Base-by-base conservation (phyloP, 2,797 vertebrate species). In the Sebastes steindachneri region DNA sequence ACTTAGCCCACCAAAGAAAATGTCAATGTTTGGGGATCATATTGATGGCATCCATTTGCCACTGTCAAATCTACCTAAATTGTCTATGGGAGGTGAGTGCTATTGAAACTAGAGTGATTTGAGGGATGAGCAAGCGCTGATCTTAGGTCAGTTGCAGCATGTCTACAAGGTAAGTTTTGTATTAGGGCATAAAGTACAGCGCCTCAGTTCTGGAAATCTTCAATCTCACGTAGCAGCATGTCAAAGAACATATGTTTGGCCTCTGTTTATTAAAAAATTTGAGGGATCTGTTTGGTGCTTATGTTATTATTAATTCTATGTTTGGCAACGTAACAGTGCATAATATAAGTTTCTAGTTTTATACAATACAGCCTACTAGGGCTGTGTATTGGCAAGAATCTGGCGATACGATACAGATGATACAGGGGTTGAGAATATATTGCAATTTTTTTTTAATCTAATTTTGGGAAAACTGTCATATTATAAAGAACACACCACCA, bases 21-120 rank as follows among this genome's bases (percentile, higher is more conserved):
- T 89, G 90, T 92, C 93, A 92, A 82, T 92, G 90, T 92, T 92
- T 92, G 89, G 89, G 26, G 90, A 82, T 91, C 86, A 75, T 88
- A 91, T 90, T 92, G 91, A 93, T 91, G 90, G 90, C 89, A 89
- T 83, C 90, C 88, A 92, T 94, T 95, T 93, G 89, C 93, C 88
- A 87, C 85, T 91, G 92, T 94, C 93, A 93, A 67, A 93, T 93
- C 86, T 85, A 75, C 68, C 85, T 78, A 80, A 79, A 81, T 64
- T 84, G 88, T 91, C 80, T 63, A 87, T 67, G 54, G 83, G 79
- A 84, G 87, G 73, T 54, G 86, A 79, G 82, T 83, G 83, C 70
- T 78, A 71, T 79, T 80, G 84, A 77, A 84, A 65, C 74, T 59
- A 33, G 75, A 74, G 77, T 69, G 66, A 88, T 83, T 67, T 79